Evolutionary conservation across 2,888 invertebrate genomes (phyloP).

Genomic region (Drosophila meridiana): DNA sequence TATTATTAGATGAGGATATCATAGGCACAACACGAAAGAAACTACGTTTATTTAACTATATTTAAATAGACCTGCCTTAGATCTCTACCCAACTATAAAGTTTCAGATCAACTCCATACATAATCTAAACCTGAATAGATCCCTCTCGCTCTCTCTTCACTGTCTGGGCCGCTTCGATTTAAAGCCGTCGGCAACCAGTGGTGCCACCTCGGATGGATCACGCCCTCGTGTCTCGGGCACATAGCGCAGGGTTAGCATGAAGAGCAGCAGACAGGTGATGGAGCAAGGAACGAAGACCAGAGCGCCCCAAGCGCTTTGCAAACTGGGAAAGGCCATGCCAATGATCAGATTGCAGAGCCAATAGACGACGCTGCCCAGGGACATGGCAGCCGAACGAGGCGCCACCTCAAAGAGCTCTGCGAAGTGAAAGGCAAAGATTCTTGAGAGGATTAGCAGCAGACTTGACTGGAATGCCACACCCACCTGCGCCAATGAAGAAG

Average conservation of each 20-base stretch:
- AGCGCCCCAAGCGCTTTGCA: constrained; percentile 88
- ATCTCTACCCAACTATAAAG: not conserved
- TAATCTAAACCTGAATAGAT: not conserved
- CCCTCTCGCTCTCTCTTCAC: not conserved
- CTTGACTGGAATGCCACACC: not conserved
- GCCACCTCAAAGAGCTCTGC: constrained; percentile 93
- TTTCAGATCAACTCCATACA: not conserved
- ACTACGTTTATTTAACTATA: not conserved
- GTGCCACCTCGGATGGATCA: constrained; percentile 88
- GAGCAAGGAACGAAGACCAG: constrained; percentile 91
- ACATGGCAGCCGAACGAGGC: constrained; percentile 93
- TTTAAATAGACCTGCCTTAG: not conserved
- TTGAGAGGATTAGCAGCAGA: not conserved
- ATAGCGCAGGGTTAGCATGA: constrained; percentile 86
- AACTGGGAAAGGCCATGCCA: constrained; percentile 89
- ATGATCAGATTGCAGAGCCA: constrained; percentile 95
- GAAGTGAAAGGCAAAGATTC: constrained; percentile 56
- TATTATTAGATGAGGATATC: too few species aligned
- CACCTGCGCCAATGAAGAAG: constrained; percentile 92
- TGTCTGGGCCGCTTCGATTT: constrained; percentile 83
- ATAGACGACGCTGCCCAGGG: constrained; percentile 93
- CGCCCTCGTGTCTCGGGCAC: constrained; percentile 91
- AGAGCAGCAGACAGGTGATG: constrained; percentile 78
- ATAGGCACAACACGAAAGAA: not conserved
- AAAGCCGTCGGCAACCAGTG: constrained; percentile 88